A percentile compares a stretch with the other conserved stretches of the same genome.
Conservation (phyloP, 2,797 vertebrate species). For the Mastacembelus armatus region DNA sequence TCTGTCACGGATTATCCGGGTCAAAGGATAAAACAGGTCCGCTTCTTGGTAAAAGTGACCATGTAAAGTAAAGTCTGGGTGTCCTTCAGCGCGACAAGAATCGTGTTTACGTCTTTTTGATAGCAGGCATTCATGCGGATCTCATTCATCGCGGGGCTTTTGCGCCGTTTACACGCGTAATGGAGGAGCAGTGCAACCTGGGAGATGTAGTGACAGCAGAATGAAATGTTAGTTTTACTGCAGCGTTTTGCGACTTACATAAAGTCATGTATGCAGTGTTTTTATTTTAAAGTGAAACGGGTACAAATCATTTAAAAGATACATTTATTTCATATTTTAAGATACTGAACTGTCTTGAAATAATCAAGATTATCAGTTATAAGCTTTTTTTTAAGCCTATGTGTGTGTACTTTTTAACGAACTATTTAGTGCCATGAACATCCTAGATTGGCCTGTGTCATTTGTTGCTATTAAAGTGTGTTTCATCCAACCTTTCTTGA, state of each 20-base stretch:
- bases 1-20: not conserved
- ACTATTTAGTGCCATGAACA: not conserved
- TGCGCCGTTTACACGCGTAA: slow-evolving; percentile 59
- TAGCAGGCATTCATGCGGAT: slow-evolving; percentile 51
- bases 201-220: slow-evolving; percentile 66
- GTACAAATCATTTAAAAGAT: no score
- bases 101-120: slow-evolving; percentile 15
- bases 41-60: not conserved
- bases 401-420: not conserved
- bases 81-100: not conserved
- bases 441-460: slow-evolving; percentile 1
- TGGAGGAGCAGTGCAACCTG: slow-evolving; percentile 63
- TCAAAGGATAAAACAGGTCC: not conserved
- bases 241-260: fast-evolving
- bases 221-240: not conserved
- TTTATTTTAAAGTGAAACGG: not conserved
- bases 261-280: not conserved
- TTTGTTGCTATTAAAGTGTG: slow-evolving; percentile 52
- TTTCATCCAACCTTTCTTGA: slow-evolving; percentile 55
- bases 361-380: no score
- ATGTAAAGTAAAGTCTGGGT: not conserved
- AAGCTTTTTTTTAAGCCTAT: not conserved
- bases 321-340: no score
- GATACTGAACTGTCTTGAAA: not conserved
- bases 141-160: slow-evolving; percentile 31